Evolutionary conservation across 2,113 vertebrate genomes (phyloP), one percentile per base, ranked within the genome.

Genomic region (Scomber japonicus): DNA sequence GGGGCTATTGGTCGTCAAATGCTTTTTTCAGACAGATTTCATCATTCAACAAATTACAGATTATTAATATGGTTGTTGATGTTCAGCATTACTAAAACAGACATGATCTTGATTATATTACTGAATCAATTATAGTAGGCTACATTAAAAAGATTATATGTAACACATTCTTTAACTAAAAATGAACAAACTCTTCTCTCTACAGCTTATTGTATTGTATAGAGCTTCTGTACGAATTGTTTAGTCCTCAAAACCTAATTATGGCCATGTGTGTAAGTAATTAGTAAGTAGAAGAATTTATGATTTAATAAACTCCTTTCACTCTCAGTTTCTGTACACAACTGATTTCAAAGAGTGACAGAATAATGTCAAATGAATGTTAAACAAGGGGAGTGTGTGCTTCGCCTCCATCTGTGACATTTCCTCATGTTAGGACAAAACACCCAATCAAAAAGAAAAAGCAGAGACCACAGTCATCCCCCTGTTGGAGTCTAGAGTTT

Each of bases 401-500:
- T 54, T 77, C 10, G n/a, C 14, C 27, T 75, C 40, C 12, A n/a
- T 12, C 51, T 50, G 16, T 45, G 53, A 46, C 1, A 1, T 40
- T 61, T 19, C 7, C 16, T 24, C 24, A 45, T 46, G 31, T 80
- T 15, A 9, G 24, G n/a, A 80, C 40, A 65, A 24, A 64, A 55
- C 16, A 24, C 11, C 19, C 48, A 6, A 35, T 74, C 70, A 66
- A 50, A 19, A 27, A 14, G 3, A 54, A 65, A 21, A 46, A 4
- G 56, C 55, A 51, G 65, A 27, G 12, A 16, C 13, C 12, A 27
- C 30, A 71, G 71, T 31, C 40, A 4, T 27, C 64, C 64, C 57
- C 48, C 64, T 17, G 73, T 57, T 73, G 82, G 13, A 74, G 62
- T 61, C 19, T 86, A 56, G 44, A 61, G 69, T 85, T 69, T 90